A percentile compares a stretch with the other conserved stretches of the same genome.
phyloP scores from a whole-genome alignment of 2,888 invertebrate species.

The Patella depressa region DNA sequence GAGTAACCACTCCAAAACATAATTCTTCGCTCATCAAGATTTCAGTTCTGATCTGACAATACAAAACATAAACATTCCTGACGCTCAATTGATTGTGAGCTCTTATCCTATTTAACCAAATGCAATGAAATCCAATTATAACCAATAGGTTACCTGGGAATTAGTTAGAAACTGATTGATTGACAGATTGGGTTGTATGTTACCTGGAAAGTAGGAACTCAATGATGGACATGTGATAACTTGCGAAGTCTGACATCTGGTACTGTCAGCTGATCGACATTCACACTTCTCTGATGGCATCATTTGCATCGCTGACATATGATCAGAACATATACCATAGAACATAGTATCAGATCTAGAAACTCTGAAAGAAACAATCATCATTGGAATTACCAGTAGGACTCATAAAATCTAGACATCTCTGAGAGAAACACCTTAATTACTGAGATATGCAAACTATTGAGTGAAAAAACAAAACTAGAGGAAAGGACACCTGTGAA shows the following conservation, averaged over 20 bases:
- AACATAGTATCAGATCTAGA: not conserved
- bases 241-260: not conserved
- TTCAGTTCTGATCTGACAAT: too few species aligned
- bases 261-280: not conserved
- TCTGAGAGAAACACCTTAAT: not conserved
- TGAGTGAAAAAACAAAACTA: too few species aligned
- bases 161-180: too few species aligned
- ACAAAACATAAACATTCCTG: too few species aligned
- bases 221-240: not conserved
- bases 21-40: too few species aligned
- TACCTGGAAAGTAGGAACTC: not conserved
- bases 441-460: too few species aligned
- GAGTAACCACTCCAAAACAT: too few species aligned
- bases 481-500: too few species aligned
- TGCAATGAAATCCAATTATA: too few species aligned
- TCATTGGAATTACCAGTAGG: not conserved
- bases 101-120: too few species aligned
- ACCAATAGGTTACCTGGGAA: too few species aligned
- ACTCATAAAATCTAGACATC: not conserved
- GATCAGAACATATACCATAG: conserved; percentile 3
- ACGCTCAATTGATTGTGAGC: too few species aligned
- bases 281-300: not conserved
- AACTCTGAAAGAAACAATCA: conserved; percentile 18
- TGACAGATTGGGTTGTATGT: not conserved
- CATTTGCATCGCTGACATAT: not conserved